Percentiles rank a stretch among this genome's conserved stretches.
phyloP scores from a whole-genome alignment of 2,797 vertebrate species.

The Chelonia mydas region DNA sequence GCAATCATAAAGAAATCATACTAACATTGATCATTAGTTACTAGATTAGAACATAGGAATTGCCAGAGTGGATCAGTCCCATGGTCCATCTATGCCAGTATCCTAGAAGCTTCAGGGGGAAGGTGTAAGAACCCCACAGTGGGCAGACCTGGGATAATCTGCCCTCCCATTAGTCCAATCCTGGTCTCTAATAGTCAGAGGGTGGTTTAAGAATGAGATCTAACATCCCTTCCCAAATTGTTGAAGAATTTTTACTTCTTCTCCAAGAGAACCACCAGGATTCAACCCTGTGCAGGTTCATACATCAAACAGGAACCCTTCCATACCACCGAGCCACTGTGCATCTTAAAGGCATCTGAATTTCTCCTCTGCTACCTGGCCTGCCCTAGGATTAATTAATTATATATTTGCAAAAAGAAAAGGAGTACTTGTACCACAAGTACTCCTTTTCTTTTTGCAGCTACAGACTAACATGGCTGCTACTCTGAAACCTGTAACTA shows the following conservation, averaged over 20 bases:
- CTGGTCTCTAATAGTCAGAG: background rate
- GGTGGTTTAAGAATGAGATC: background rate
- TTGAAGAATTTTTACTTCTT: background rate
- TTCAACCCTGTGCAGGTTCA: background rate
- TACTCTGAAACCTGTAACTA: background rate
- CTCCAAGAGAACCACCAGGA: background rate
- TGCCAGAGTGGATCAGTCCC: background rate
- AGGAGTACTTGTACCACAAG: too few species aligned
- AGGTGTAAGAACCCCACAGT: background rate
- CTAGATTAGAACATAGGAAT: fast-evolving
- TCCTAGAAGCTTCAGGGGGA: background rate
- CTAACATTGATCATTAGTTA: background rate
- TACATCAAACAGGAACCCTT: background rate
- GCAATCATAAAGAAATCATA: background rate
- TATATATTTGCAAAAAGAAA: background rate
- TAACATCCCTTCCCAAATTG: background rate
- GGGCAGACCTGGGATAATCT: background rate
- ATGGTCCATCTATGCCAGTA: fast-evolving
- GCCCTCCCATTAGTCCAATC: background rate
- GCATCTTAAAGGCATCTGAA: background rate
- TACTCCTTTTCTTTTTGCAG: too few species aligned
- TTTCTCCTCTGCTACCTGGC: background rate
- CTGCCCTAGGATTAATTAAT: background rate
- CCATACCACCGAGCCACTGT: background rate
- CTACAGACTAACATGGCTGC: too few species aligned